phyloP scores from a whole-genome alignment of 2,888 invertebrate species.

The Dimorphilus gyrociliatus region DNA sequence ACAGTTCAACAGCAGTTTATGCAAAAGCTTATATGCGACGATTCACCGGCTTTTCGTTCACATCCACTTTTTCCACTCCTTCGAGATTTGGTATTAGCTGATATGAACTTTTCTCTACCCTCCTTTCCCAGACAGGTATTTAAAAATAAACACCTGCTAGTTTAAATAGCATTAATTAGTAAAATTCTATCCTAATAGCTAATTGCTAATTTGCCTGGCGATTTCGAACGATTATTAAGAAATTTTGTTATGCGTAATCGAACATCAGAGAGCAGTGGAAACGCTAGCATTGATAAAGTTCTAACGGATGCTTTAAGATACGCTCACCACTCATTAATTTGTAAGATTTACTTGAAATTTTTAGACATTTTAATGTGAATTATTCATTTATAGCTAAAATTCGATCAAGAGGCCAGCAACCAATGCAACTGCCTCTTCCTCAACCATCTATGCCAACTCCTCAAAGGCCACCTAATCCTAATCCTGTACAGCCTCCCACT shows the following conservation, averaged over 20 bases:
- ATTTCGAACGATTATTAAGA: slow-evolving; percentile 32
- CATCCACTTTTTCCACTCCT: slow-evolving; percentile 34
- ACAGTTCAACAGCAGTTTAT: slow-evolving; percentile 32
- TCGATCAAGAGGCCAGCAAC: too few species aligned
- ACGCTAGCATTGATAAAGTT: slow-evolving; percentile 30
- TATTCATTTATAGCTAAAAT: too few species aligned
- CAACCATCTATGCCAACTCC: too few species aligned
- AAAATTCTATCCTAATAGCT: too few species aligned
- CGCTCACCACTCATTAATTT: slow-evolving; percentile 33
- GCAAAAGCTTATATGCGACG: slow-evolving; percentile 29
- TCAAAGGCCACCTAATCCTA: too few species aligned
- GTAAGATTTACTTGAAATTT: slow-evolving; percentile 15
- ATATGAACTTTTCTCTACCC: slow-evolving; percentile 34
- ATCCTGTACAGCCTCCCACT: too few species aligned
- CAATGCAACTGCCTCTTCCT: too few species aligned
- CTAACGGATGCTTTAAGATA: slow-evolving; percentile 33
- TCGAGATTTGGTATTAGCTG: slow-evolving; percentile 34
- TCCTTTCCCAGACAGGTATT: too few species aligned
- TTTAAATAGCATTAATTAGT: too few species aligned
- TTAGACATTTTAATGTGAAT: too few species aligned
- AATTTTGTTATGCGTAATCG: slow-evolving; percentile 33
- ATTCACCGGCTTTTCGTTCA: slow-evolving; percentile 30
- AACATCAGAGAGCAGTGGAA: slow-evolving; percentile 22
- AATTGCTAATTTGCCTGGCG: slow-evolving; percentile 29
- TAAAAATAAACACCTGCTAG: too few species aligned